These are phyloP conservation scores for Isurus oxyrinchus DNA, from an alignment of 2,113 vertebrate species.

Conservation along the genomic window DNA sequence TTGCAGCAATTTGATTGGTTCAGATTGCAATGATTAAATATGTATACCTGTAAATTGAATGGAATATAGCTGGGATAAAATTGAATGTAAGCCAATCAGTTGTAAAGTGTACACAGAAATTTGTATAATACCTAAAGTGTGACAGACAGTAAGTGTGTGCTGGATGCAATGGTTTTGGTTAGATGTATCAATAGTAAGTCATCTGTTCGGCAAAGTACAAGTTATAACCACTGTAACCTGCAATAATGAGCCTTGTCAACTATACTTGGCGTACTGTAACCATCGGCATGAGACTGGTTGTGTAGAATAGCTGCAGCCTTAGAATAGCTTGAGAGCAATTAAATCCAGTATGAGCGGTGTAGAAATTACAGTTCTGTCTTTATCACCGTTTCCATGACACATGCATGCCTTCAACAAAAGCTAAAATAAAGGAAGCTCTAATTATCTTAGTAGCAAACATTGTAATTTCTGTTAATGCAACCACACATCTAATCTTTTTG, in stretches of 20 bases:
- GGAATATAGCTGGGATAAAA: not conserved
- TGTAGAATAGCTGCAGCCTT: not conserved
- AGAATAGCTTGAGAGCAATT: not conserved
- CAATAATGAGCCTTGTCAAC: not conserved
- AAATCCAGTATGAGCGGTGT: not conserved
- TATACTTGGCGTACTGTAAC: not conserved
- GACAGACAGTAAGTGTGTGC: not conserved
- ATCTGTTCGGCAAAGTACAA: not conserved
- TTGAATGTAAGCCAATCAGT: not conserved
- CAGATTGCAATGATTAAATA: not conserved
- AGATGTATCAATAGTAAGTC: not conserved
- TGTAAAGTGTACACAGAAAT: not conserved
- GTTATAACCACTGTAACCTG: not conserved
- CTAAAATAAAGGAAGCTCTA: conserved; percentile 7
- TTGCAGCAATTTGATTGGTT: not conserved
- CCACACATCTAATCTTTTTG: not conserved
- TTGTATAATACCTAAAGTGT: not conserved
- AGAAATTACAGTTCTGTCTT: conserved; percentile 10
- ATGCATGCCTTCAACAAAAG: not conserved
- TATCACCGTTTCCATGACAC: not conserved
- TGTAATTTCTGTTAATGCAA: not conserved
- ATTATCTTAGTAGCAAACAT: not conserved
- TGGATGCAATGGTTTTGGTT: not conserved
- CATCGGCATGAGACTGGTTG: not conserved
- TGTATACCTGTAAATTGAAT: not conserved